A percentile compares a stretch with the other conserved stretches of the same genome.
Conservation (phyloP, 2,113 vertebrate genomes). For the Chloroceryle aenea region DNA sequence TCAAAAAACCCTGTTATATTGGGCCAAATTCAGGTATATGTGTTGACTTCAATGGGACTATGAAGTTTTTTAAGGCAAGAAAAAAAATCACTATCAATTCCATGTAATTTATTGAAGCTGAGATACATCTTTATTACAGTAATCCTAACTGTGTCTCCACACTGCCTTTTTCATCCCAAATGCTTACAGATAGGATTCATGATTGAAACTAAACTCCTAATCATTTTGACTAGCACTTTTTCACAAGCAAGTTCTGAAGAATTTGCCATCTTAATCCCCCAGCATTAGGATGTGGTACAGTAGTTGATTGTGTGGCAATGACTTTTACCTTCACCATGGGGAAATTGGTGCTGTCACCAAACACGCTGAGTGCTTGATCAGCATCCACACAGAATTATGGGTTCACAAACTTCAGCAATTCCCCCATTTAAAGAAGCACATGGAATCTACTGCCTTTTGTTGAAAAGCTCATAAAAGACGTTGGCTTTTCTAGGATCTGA, state of each 20-base stretch:
- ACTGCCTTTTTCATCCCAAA: neutral
- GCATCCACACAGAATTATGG: neutral
- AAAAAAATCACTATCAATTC: neutral
- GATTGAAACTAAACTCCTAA: neutral
- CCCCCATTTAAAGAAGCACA: neutral
- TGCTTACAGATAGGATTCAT: neutral
- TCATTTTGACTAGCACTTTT: neutral
- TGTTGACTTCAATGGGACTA: neutral
- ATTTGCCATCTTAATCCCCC: neutral
- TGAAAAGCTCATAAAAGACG: neutral
- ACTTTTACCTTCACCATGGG: neutral
- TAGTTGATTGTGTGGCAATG: neutral
- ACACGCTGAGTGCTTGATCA: accelerated
- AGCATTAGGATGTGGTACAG: neutral
- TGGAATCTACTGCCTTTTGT: neutral
- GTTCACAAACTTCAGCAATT: neutral
- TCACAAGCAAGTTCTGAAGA: neutral
- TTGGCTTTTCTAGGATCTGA: neutral
- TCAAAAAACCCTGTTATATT: neutral
- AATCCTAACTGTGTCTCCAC: neutral
- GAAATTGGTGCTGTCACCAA: neutral
- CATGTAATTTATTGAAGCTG: neutral
- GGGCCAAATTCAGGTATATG: neutral
- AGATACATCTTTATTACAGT: neutral
- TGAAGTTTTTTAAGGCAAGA: neutral